phyloP scores from a whole-genome alignment of 2,797 vertebrate species.

The Pseudochromis fuscus region DNA sequence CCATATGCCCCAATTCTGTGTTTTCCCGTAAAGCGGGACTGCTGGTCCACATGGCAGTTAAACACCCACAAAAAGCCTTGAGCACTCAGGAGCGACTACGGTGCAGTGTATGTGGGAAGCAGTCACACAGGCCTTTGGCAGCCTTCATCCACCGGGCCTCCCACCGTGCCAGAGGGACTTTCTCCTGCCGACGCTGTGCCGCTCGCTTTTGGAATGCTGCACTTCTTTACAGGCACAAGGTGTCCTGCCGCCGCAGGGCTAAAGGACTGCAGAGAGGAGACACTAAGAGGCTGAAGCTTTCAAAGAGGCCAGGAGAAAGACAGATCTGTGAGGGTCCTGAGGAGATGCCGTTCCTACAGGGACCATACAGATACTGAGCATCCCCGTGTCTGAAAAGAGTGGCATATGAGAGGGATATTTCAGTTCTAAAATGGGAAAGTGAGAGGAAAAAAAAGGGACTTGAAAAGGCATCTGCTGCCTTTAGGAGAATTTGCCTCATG shows the following conservation, averaged over 20 bases:
- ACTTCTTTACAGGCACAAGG: constrained; percentile 86
- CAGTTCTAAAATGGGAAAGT: constrained; percentile 63
- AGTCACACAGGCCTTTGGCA: constrained; percentile 84
- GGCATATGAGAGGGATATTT: constrained; percentile 63
- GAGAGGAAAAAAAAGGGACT: constrained; percentile 71
- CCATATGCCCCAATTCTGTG: constrained; percentile 85
- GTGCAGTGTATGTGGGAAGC: constrained; percentile 87
- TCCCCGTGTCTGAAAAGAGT: constrained; percentile 59
- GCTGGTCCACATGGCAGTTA: constrained; percentile 86
- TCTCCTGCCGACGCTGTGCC: constrained; percentile 85
- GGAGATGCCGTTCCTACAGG: constrained; percentile 78
- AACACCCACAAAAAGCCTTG: constrained; percentile 83
- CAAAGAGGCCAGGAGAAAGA: constrained; percentile 77
- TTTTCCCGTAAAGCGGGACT: constrained; percentile 87
- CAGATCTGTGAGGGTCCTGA: constrained; percentile 76
- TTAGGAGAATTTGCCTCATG: constrained; percentile 73
- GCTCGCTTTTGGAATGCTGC: constrained; percentile 86
- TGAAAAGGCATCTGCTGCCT: constrained; percentile 66
- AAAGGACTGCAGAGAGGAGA: constrained; percentile 80
- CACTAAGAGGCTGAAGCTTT: constrained; percentile 79
- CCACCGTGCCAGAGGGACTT: constrained; percentile 85
- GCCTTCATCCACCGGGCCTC: constrained; percentile 86
- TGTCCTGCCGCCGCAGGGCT: constrained; percentile 82
- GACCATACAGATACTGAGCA: constrained; percentile 84
- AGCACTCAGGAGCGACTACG: constrained; percentile 81